Conservation (phyloP, 2,797 vertebrate genomes). For the Gouania willdenowi region DNA sequence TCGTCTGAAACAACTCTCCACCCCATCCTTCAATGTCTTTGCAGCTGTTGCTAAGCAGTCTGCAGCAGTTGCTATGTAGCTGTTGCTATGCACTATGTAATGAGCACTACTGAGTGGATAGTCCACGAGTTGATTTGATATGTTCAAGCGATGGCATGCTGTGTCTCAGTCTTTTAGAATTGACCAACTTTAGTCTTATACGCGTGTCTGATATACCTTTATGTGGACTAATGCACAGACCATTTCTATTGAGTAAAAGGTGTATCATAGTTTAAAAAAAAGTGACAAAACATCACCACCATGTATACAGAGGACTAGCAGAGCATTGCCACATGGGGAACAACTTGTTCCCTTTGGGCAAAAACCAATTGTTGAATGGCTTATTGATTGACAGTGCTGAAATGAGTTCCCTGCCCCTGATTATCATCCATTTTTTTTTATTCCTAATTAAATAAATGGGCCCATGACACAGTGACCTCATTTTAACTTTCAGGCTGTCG, state of each 20-base stretch:
- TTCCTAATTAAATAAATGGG: slow-evolving; percentile 81
- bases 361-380: slow-evolving; percentile 51
- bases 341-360: slow-evolving; percentile 50
- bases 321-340: slow-evolving; percentile 37
- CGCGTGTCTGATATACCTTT: slow-evolving; percentile 31
- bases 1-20: slow-evolving; percentile 53
- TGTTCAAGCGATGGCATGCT: slow-evolving; percentile 55
- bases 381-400: slow-evolving; percentile 78
- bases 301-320: neutral
- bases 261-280: neutral
- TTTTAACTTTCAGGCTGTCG: slow-evolving; percentile 51
- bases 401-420: slow-evolving; percentile 76
- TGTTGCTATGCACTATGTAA: slow-evolving; percentile 74
- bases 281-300: neutral
- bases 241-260: slow-evolving; percentile 30
- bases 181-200: slow-evolving; percentile 24
- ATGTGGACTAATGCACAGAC: slow-evolving; percentile 6
- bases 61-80: slow-evolving; percentile 76
- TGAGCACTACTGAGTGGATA: slow-evolving; percentile 40
- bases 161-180: slow-evolving; percentile 52
- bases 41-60: slow-evolving; percentile 77
- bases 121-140: slow-evolving; percentile 60
- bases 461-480: slow-evolving; percentile 75
- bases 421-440: slow-evolving; percentile 76
- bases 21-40: slow-evolving; percentile 58